Evolutionary conservation across 2,113 vertebrate species (phyloP), one percentile per base, ranked within the genome.

Genomic region (Polyodon spathula): DNA sequence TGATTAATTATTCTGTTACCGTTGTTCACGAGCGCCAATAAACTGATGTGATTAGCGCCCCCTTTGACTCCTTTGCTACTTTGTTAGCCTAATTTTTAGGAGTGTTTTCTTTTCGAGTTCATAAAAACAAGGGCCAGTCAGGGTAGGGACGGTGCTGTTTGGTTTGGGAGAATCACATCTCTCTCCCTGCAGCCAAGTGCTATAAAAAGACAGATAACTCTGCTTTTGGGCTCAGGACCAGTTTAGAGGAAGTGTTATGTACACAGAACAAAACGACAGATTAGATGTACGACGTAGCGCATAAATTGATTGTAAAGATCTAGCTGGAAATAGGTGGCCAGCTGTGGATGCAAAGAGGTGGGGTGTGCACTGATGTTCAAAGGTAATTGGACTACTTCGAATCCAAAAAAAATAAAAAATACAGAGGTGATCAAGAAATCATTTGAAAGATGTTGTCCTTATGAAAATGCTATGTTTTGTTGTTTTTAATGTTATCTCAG

Each of bases 201-300:
- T 59, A 14, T 37, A 17, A 58, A 58, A 58, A 59, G 38, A 38
- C 17, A 48, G 42, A 46, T 48, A 59, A 44, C 50, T 59, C 27
- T 14, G 14, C 14, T 56, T 56, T 40, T 56, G 39, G 37, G 6
- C 54, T 55, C 1, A 12, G 27, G 6, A n/a, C 37, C 37, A 12
- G 1, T 16, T 8, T 9, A 40, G 4, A 40, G 44, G 4, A 17
- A n/a, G 14, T 11, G 6, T 50, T 10, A n/a, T 50, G 8, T 6
- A 6, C 12, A 27, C 27, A 27, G 27, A 27, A 27, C 27, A 27
- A 27, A 27, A 27, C 3, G 27, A 27, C 27, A 27, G 27, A 27
- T 27, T 27, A 27, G 27, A 27, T 27, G 27, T 27, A 27, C 27
- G 27, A 3, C 3, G 3, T 27, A 27, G 27, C 27, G 27, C 27